These are phyloP conservation scores for Octomys mimax DNA, from an alignment of 2,797 vertebrate species.

Conservation along the genomic window DNA sequence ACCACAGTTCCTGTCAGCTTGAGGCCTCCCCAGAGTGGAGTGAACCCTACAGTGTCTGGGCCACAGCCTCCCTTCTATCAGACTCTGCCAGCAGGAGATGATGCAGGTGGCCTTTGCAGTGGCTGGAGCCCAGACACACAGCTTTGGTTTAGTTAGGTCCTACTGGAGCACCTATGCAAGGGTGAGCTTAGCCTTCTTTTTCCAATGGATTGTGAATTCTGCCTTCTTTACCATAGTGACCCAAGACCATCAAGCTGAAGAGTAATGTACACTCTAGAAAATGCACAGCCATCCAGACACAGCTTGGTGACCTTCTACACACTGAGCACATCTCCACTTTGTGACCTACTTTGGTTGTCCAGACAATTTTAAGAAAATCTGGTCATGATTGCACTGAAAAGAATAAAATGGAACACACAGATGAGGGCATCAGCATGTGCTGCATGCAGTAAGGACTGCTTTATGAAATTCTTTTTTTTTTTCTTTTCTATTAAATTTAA, in stretches of 20 bases:
- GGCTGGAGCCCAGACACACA: accelerated
- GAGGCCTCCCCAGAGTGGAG: background rate
- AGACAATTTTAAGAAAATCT: background rate
- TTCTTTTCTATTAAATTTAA: too few relatives aligned
- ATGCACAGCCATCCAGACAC: background rate
- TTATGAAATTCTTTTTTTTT: background rate
- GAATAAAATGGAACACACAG: background rate
- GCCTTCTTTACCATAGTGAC: too few relatives aligned
- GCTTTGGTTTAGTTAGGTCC: background rate
- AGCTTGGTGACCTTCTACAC: too few relatives aligned
- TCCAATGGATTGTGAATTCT: background rate
- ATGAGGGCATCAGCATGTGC: accelerated
- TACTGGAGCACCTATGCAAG: accelerated
- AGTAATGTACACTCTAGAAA: accelerated
- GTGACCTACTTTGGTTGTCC: background rate
- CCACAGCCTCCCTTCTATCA: background rate
- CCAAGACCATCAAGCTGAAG: accelerated
- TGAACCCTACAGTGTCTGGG: background rate
- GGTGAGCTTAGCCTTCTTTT: background rate
- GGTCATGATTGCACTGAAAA: too few relatives aligned
- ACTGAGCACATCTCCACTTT: accelerated
- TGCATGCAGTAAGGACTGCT: background rate
- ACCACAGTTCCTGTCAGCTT: background rate
- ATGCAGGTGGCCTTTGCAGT: accelerated
- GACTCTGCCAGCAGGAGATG: background rate